Conservation (phyloP, 2,113 vertebrate species). For the Columba janthina region DNA sequence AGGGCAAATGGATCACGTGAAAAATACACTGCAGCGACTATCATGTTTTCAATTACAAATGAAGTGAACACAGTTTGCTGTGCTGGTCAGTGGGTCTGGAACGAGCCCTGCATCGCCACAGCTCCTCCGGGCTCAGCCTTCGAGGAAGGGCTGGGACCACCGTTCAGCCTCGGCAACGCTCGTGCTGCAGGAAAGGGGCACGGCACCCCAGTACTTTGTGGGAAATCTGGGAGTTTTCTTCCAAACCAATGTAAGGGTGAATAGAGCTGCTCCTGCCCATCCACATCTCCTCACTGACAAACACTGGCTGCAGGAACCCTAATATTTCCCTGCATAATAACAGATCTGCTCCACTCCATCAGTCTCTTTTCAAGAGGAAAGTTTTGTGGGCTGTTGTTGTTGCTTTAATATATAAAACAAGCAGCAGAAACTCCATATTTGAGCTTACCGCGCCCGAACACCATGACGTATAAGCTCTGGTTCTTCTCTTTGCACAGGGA, state of each 20-base stretch:
- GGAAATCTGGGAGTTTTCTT: not conserved
- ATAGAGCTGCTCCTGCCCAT: not conserved
- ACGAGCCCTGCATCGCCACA: not conserved
- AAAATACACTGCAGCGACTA: not conserved
- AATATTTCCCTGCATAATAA: not conserved
- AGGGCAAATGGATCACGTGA: not conserved
- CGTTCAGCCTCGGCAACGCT: not conserved
- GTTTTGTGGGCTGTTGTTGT: not conserved
- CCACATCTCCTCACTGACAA: rapidly evolving
- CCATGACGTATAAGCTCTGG: rapidly evolving
- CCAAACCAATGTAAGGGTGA: rapidly evolving
- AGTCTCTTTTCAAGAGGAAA: not conserved
- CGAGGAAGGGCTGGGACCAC: not conserved
- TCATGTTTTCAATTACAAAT: not conserved
- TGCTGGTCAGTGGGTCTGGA: not conserved
- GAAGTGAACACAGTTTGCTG: not conserved
- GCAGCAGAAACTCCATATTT: not conserved
- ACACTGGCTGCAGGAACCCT: rapidly evolving
- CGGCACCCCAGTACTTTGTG: rapidly evolving
- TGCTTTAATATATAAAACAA: not conserved
- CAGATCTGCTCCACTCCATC: not conserved
- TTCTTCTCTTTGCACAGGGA: not conserved
- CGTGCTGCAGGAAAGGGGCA: rapidly evolving
- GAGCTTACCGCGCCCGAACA: not conserved
- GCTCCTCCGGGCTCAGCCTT: not conserved